These are phyloP conservation scores for Capromys pilorides DNA, from an alignment of 2,797 vertebrate species.

Conservation along the genomic window DNA sequence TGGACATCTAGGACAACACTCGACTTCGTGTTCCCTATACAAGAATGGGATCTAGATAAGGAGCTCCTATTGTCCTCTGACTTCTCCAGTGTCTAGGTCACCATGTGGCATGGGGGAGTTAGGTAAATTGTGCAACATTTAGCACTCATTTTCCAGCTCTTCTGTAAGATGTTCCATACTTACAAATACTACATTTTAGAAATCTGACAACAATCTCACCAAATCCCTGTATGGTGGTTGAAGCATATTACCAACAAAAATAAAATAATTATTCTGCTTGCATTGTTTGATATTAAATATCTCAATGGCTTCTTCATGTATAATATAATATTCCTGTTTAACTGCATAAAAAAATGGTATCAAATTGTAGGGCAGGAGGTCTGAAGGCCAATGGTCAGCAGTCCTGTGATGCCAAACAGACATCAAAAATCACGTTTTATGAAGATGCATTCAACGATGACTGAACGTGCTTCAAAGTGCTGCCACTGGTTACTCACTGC, in stretches of 20 bases:
- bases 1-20: background rate
- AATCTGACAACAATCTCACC: background rate
- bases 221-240: background rate
- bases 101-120: background rate
- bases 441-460: slow-evolving; percentile 31
- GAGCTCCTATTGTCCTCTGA: background rate
- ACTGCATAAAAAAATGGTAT: background rate
- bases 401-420: slow-evolving; percentile 20
- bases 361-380: background rate
- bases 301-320: background rate
- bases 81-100: background rate
- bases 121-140: background rate
- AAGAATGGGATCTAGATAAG: background rate
- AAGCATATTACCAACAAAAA: slow-evolving; percentile 5
- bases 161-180: background rate
- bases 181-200: slow-evolving; percentile 6
- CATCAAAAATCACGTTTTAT: slow-evolving; percentile 54
- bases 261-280: slow-evolving; percentile 23
- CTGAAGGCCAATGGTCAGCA: background rate
- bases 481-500: background rate
- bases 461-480: slow-evolving; percentile 16
- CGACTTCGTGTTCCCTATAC: background rate
- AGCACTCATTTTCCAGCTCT: slow-evolving; percentile 16
- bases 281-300: background rate
- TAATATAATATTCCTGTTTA: background rate